Evolutionary conservation across 2,888 invertebrate genomes (phyloP).

Genomic region (Cheilosia vernalis): DNA sequence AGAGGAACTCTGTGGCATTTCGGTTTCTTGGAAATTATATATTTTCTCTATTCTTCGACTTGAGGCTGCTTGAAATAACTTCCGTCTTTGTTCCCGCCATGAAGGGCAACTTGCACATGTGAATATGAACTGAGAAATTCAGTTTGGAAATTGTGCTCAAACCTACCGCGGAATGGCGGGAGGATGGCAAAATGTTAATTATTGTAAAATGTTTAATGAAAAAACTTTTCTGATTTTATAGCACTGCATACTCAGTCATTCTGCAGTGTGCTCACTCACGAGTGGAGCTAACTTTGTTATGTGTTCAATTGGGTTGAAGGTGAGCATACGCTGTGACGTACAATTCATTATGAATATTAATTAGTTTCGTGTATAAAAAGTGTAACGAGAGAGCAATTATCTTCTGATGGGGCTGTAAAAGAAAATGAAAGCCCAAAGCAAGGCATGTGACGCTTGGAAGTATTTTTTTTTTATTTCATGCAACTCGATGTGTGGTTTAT

Average conservation of each 20-base stretch:
- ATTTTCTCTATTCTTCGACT: not conserved
- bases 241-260: not conserved
- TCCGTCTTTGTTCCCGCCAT: not conserved
- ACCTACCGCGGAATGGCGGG: not conserved
- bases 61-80: not conserved
- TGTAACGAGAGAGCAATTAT: not conserved
- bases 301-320: not conserved
- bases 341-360: constrained; percentile 39
- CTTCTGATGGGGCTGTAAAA: not conserved
- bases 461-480: not conserved
- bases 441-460: not conserved
- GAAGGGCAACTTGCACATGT: not conserved
- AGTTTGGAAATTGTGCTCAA: not conserved
- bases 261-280: not conserved
- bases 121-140: not conserved
- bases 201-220: constrained; percentile 40
- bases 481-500: not conserved
- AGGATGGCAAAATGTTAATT: constrained; percentile 36
- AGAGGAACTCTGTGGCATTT: not conserved
- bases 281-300: not conserved
- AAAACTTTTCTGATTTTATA: constrained; percentile 5
- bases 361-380: constrained; percentile 12
- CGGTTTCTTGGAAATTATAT: not conserved
- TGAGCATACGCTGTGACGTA: constrained; percentile 1
- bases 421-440: not conserved